These are phyloP conservation scores for Scolopax rusticola DNA, from an alignment of 2,797 vertebrate species.

Conservation along the genomic window DNA sequence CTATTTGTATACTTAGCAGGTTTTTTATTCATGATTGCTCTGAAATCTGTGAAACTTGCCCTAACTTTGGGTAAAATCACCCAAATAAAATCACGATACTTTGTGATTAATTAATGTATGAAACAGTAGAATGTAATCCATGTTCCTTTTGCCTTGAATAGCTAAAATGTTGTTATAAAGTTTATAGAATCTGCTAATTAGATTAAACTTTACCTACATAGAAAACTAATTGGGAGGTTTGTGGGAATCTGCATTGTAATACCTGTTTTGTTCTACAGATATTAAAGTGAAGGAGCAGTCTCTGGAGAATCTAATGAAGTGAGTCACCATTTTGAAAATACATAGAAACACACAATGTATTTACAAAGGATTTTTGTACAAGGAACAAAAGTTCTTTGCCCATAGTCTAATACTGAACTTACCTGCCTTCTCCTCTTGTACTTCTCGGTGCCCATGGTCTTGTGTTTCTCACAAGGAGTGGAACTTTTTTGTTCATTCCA, in stretches of 20 bases:
- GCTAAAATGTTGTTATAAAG: not conserved
- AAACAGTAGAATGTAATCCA: not conserved
- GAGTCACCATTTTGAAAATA: conserved; percentile 70
- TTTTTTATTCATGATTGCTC: not conserved
- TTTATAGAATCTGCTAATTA: not conserved
- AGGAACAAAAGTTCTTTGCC: not conserved
- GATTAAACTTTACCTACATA: not conserved
- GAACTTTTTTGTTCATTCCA: not conserved
- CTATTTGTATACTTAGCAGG: not conserved
- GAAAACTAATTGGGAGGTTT: not conserved
- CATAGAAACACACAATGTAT: not conserved
- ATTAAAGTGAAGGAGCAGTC: conserved; percentile 98
- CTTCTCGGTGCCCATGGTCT: not conserved
- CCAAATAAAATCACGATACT: not conserved
- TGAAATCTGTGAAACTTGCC: not conserved
- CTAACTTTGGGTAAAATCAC: not conserved
- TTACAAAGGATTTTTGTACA: not conserved
- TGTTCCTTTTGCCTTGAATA: not conserved
- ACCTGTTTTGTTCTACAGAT: conserved; percentile 79
- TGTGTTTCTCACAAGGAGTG: not conserved
- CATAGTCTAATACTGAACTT: not conserved
- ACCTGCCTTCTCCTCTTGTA: not conserved
- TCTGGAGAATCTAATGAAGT: conserved; percentile 96
- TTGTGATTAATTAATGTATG: not conserved
- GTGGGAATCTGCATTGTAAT: not conserved